Evolutionary conservation across 2,797 vertebrate species (phyloP).

Genomic region (Octomys mimax): DNA sequence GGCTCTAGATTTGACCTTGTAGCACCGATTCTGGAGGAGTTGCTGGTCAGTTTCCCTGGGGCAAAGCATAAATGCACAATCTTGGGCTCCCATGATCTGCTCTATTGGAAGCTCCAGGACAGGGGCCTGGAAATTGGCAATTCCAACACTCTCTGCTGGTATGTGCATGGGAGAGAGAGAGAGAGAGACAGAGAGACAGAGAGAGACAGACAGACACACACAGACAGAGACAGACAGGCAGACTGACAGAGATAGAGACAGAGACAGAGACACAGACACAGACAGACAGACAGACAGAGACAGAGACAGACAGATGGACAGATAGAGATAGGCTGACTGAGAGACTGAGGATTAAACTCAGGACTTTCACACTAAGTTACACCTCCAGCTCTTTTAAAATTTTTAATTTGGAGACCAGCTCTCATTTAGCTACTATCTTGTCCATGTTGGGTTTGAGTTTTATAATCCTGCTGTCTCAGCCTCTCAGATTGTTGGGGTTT

Average conservation of each 20-base stretch:
- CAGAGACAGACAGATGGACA: too few relatives aligned
- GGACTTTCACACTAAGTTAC: neutral
- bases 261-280: too few relatives aligned
- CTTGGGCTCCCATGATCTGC: neutral
- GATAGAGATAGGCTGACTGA: too few relatives aligned
- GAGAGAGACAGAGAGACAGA: too few relatives aligned
- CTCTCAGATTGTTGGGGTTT: neutral
- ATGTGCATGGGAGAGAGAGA: neutral
- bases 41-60: accelerated
- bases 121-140: neutral
- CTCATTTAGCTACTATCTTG: neutral
- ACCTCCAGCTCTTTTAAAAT: neutral
- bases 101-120: neutral
- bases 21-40: neutral
- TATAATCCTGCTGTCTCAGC: neutral
- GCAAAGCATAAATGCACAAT: neutral
- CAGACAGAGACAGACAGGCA: too few relatives aligned
- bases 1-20: neutral
- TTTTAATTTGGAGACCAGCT: neutral
- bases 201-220: too few relatives aligned
- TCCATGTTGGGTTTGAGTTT: neutral
- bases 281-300: too few relatives aligned
- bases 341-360: neutral
- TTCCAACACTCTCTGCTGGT: neutral
- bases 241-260: too few relatives aligned